Conservation (phyloP, 1,140 invertebrate species). For the Papilio polytes region DNA sequence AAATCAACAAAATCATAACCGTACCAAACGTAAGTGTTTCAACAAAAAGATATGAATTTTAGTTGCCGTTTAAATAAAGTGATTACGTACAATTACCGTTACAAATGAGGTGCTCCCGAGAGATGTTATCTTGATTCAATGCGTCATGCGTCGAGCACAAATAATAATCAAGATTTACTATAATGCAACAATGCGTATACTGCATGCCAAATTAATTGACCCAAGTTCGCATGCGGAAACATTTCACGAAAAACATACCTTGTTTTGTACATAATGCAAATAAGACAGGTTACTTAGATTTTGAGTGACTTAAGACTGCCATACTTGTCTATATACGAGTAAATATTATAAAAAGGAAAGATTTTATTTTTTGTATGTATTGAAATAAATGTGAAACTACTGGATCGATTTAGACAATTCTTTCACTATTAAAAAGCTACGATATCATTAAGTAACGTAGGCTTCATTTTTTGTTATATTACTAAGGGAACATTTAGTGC, state of each 20-base stretch:
- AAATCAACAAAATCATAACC: neutral
- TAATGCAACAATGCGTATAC: neutral
- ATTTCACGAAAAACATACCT: neutral
- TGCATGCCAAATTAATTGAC: neutral
- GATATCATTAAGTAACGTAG: no score
- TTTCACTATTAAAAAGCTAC: no score
- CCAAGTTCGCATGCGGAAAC: neutral
- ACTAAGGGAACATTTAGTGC: no score
- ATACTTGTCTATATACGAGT: no score
- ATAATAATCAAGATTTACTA: neutral
- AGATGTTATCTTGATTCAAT: neutral
- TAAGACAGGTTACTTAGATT: neutral
- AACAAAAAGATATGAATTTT: neutral
- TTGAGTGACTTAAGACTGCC: no score
- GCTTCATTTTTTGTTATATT: no score
- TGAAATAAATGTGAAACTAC: no score
- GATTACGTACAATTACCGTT: conserved; percentile 4
- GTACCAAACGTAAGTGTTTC: neutral
- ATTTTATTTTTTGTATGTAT: no score
- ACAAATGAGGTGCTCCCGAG: neutral
- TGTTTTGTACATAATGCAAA: neutral
- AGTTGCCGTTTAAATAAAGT: neutral
- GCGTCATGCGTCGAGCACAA: neutral
- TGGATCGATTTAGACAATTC: no score
- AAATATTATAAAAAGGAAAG: no score